phyloP scores from a whole-genome alignment of 2,888 invertebrate genomes.

The Anaspis maculata region DNA sequence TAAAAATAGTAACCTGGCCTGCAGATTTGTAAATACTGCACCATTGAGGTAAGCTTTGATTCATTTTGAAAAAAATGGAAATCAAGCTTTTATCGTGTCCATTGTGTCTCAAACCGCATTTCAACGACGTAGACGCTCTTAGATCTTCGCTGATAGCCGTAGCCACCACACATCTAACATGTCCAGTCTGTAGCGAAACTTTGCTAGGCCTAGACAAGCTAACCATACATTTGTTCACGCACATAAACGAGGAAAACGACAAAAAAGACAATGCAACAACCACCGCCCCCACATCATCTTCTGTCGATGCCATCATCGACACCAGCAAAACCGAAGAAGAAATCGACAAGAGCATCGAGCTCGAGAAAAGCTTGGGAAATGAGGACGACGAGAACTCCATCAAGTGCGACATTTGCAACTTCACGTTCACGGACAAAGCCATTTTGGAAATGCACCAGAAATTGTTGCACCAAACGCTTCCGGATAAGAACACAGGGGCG shows the following conservation, averaged over 20 bases:
- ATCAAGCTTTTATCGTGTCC: slow-evolving; percentile 71
- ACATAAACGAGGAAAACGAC: slow-evolving; percentile 32
- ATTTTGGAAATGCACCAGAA: slow-evolving; percentile 68
- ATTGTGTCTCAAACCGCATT: slow-evolving; percentile 65
- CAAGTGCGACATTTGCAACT: slow-evolving; percentile 63
- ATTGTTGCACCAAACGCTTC: slow-evolving; percentile 51
- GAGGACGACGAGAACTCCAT: slow-evolving; percentile 20
- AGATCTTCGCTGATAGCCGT: slow-evolving; percentile 64
- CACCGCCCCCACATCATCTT: slow-evolving; percentile 1
- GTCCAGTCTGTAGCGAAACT: slow-evolving; percentile 71
- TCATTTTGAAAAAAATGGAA: too few species aligned
- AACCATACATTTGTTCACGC: slow-evolving; percentile 75
- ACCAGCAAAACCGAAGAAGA: slow-evolving; percentile 7
- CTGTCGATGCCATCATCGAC: slow-evolving; percentile 2
- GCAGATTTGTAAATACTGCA: too few species aligned
- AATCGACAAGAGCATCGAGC: slow-evolving; percentile 28
- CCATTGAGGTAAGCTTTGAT: too few species aligned
- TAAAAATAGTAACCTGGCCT: too few species aligned
- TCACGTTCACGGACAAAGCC: slow-evolving; percentile 60
- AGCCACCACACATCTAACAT: slow-evolving; percentile 64
- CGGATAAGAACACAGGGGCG: slow-evolving; percentile 33
- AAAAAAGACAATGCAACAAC: slow-evolving; percentile 1
- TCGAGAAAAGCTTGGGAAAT: slow-evolving; percentile 16
- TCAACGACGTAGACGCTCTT: slow-evolving; percentile 60
- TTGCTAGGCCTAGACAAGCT: slow-evolving; percentile 72